phyloP scores from a whole-genome alignment of 2,888 invertebrate species.

The Strigamia transsilvanica region DNA sequence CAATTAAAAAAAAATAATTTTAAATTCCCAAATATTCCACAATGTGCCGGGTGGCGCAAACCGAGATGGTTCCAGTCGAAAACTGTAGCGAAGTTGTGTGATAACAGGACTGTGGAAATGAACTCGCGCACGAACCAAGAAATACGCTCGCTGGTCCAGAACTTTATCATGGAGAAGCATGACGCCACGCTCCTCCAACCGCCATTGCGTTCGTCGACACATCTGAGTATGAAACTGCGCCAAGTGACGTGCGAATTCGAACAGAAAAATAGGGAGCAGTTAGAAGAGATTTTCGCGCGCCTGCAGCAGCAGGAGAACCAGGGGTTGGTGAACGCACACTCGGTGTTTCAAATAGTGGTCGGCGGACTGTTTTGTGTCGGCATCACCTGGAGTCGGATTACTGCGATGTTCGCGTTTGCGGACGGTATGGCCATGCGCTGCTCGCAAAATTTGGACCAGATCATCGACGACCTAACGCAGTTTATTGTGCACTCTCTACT shows the following conservation, averaged over 20 bases:
- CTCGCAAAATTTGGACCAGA: constrained; percentile 59
- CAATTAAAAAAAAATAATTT: too few relatives aligned
- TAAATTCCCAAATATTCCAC: too few relatives aligned
- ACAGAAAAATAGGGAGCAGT: background rate
- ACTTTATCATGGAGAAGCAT: constrained; percentile 24
- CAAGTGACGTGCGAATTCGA: constrained; percentile 16
- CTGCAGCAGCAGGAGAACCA: background rate
- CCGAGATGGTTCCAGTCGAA: background rate
- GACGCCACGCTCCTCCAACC: background rate
- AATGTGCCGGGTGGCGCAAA: background rate
- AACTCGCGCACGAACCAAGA: background rate
- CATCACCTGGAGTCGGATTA: constrained; percentile 65
- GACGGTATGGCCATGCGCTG: constrained; percentile 63
- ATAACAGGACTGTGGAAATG: background rate
- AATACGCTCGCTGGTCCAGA: background rate
- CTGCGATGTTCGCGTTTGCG: constrained; percentile 65
- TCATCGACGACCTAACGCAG: constrained; percentile 63
- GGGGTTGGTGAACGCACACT: constrained; percentile 56
- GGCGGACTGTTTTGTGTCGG: constrained; percentile 65
- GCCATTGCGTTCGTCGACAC: constrained; percentile 30
- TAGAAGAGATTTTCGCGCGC: constrained; percentile 19
- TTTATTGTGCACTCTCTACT: constrained; percentile 63
- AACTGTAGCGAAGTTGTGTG: background rate
- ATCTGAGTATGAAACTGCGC: background rate
- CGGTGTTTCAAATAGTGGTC: constrained; percentile 64